These are phyloP conservation scores for Helicolenus hilgendorfi DNA, from an alignment of 2,797 vertebrate species.

Conservation along the genomic window DNA sequence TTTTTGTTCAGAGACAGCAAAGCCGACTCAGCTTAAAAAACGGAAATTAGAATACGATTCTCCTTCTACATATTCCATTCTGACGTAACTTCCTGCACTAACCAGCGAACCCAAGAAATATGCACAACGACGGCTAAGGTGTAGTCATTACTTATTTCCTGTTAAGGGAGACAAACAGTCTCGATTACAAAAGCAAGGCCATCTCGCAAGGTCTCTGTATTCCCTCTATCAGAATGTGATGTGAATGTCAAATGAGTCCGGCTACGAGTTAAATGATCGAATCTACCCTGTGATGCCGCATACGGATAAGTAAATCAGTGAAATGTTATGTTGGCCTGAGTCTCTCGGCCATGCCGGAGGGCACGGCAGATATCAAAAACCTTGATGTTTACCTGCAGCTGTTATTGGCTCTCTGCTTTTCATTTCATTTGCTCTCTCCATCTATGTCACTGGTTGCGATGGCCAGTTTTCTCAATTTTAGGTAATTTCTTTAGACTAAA, in stretches of 20 bases:
- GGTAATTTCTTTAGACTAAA: neutral
- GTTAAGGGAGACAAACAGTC: neutral
- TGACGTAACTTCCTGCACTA: neutral
- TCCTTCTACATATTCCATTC: neutral
- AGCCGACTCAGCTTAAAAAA: neutral
- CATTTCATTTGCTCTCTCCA: neutral
- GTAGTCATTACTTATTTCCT: conserved; percentile 4
- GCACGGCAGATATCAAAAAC: conserved; percentile 27
- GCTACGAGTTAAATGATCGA: neutral
- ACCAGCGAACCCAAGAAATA: neutral
- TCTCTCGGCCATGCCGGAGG: conserved; percentile 14
- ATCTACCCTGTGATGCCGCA: neutral
- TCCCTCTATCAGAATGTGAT: conserved; percentile 7
- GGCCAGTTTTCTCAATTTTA: neutral
- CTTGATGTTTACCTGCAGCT: conserved; percentile 10
- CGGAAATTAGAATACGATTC: neutral
- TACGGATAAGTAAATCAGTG: conserved; percentile 35
- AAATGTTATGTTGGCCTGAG: conserved; percentile 32
- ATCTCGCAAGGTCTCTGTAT: conserved; percentile 14
- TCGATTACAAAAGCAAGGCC: conserved; percentile 34
- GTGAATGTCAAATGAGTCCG: conserved; percentile 28
- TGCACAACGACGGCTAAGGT: neutral
- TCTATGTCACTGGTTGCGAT: neutral
- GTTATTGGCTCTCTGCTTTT: neutral
- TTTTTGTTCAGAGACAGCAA: conserved; percentile 3